Percentiles rank a stretch among this genome's conserved stretches.
Evolutionary conservation across 1,140 invertebrate genomes (phyloP).

Genomic region (Heliconius hewitsoni): DNA sequence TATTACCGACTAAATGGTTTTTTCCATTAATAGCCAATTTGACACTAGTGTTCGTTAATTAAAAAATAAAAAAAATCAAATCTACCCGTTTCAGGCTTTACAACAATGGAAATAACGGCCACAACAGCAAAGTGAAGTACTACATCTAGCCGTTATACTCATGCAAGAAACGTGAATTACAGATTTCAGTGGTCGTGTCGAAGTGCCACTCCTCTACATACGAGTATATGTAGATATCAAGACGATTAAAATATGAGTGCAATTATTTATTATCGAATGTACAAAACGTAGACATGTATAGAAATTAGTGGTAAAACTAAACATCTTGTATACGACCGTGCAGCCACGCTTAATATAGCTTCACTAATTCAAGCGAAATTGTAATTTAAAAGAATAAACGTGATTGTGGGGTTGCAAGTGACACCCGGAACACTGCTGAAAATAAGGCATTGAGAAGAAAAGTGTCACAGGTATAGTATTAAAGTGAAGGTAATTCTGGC

Average conservation of each 20-base stretch:
- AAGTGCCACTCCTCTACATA: conserved; percentile 62
- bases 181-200: conserved; percentile 58
- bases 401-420: conserved; percentile 50
- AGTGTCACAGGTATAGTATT: conserved; percentile 51
- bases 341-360: conserved; percentile 1
- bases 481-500: conserved; percentile 78
- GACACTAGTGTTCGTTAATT: conserved; percentile 4
- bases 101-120: conserved; percentile 76
- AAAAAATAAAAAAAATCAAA: conserved; percentile 62
- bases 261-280: background rate
- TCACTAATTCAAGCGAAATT: conserved; percentile 26
- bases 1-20: conserved; percentile 58
- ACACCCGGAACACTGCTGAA: conserved; percentile 64
- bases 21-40: conserved; percentile 34
- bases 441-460: conserved; percentile 64
- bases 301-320: background rate
- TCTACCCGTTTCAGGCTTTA: conserved; percentile 59
- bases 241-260: conserved; percentile 32
- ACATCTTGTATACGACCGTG: background rate
- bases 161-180: conserved; percentile 67
- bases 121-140: conserved; percentile 55
- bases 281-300: background rate
- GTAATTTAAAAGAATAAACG: conserved; percentile 15
- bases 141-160: conserved; percentile 72
- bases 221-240: conserved; percentile 22